phyloP scores from a whole-genome alignment of 1,140 invertebrate species.

The Caenorhabditis latens region DNA sequence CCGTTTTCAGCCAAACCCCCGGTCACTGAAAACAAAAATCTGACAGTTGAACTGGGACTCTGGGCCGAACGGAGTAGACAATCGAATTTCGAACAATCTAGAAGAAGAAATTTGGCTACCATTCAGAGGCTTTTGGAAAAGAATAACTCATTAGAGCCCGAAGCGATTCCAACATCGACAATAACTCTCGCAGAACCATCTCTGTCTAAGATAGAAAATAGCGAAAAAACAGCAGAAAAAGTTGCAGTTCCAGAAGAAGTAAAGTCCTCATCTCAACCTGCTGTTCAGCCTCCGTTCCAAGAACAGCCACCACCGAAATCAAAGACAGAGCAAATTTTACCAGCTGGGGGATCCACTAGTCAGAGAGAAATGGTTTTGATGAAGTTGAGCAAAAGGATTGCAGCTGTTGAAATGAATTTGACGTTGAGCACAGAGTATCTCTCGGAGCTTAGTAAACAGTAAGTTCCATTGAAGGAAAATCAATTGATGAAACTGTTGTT shows the following conservation, averaged over 20 bases:
- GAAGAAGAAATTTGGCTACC: constrained; percentile 27
- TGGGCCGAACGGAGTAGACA: constrained; percentile 28
- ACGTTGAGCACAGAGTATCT: constrained; percentile 93
- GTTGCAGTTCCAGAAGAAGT: not conserved
- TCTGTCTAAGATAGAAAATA: not conserved
- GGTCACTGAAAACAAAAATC: not conserved
- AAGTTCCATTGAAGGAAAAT: constrained; percentile 82
- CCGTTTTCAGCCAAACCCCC: not conserved
- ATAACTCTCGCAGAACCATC: not conserved
- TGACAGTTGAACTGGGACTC: not conserved
- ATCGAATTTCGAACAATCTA: constrained; percentile 28
- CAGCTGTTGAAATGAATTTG: constrained; percentile 94
- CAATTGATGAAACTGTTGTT: not conserved
- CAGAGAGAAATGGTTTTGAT: constrained; percentile 90
- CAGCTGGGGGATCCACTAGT: constrained; percentile 40
- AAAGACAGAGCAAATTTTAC: not conserved
- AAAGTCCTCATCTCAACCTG: not conserved
- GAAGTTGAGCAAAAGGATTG: constrained; percentile 92
- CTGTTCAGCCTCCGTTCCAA: not conserved
- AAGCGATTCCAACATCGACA: not conserved
- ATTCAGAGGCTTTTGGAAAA: not conserved
- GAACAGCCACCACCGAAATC: not conserved
- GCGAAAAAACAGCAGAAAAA: not conserved
- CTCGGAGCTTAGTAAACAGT: constrained; percentile 91
- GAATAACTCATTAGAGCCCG: not conserved